phyloP scores from a whole-genome alignment of 2,888 invertebrate species.

The Graphium colonna region DNA sequence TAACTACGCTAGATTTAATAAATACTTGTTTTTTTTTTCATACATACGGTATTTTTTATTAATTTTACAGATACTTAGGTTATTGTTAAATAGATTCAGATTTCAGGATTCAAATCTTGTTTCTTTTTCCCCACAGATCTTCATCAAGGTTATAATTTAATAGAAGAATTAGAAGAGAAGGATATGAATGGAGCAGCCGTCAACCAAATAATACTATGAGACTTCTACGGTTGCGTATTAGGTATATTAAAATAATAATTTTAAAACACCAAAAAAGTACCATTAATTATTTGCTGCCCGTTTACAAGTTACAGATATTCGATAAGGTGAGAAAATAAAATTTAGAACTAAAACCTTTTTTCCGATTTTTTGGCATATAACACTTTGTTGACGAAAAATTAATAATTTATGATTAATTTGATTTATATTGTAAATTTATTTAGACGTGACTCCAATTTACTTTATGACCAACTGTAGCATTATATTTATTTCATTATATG shows the following conservation, averaged over 20 bases:
- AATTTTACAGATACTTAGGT: too few species aligned
- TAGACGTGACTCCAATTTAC: too few species aligned
- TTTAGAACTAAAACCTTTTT: background rate
- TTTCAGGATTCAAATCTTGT: too few species aligned
- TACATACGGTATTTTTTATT: too few species aligned
- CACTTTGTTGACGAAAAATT: too few species aligned
- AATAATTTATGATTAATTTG: too few species aligned
- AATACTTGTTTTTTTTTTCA: too few species aligned
- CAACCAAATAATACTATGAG: conserved; percentile 17
- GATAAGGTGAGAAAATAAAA: background rate
- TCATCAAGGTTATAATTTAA: background rate
- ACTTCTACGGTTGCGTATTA: conserved; percentile 20
- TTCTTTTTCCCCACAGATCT: background rate
- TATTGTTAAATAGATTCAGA: too few species aligned
- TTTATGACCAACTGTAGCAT: too few species aligned
- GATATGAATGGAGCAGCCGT: conserved; percentile 13
- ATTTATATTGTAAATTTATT: too few species aligned
- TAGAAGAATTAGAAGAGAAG: background rate
- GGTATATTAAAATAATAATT: conserved; percentile 14
- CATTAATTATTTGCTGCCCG: background rate
- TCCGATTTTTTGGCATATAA: background rate
- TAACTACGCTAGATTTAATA: too few species aligned
- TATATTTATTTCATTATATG: too few species aligned
- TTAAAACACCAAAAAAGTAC: conserved; percentile 18
- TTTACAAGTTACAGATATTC: background rate